These are phyloP conservation scores for Fulmarus glacialis DNA, from an alignment of 2,113 vertebrate species.

Conservation along the genomic window DNA sequence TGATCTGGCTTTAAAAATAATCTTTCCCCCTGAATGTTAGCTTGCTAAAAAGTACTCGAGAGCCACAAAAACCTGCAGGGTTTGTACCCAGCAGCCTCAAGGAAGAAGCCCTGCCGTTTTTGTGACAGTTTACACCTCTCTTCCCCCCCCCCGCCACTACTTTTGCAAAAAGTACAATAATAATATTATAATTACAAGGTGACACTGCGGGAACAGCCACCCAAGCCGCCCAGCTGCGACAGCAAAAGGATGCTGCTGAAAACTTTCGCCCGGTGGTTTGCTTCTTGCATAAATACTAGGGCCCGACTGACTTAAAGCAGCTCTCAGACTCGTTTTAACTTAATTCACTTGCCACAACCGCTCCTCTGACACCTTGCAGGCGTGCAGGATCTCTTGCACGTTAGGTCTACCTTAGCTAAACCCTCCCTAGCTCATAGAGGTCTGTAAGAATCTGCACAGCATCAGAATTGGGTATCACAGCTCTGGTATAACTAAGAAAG, in stretches of 20 bases:
- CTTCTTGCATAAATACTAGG: background rate
- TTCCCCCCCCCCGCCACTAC: too few relatives aligned
- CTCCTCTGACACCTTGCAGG: background rate
- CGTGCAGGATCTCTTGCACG: background rate
- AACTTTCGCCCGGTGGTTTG: background rate
- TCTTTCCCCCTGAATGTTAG: accelerated
- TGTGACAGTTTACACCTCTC: background rate
- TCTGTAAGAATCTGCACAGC: background rate
- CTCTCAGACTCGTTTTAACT: background rate
- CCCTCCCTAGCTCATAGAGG: accelerated
- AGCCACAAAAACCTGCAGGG: background rate
- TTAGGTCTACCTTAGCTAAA: background rate
- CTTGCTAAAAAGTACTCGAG: background rate
- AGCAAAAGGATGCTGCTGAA: background rate
- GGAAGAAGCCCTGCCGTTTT: background rate
- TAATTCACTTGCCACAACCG: background rate
- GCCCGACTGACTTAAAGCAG: background rate
- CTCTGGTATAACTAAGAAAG: background rate
- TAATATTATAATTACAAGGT: background rate
- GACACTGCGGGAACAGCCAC: background rate
- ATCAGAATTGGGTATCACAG: too few relatives aligned
- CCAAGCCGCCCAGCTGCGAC: background rate
- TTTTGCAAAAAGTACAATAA: background rate
- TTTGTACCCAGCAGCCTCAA: background rate
- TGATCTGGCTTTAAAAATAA: background rate